These are phyloP conservation scores for Coreoperca whiteheadi DNA, from an alignment of 2,113 vertebrate genomes.

Conservation along the genomic window DNA sequence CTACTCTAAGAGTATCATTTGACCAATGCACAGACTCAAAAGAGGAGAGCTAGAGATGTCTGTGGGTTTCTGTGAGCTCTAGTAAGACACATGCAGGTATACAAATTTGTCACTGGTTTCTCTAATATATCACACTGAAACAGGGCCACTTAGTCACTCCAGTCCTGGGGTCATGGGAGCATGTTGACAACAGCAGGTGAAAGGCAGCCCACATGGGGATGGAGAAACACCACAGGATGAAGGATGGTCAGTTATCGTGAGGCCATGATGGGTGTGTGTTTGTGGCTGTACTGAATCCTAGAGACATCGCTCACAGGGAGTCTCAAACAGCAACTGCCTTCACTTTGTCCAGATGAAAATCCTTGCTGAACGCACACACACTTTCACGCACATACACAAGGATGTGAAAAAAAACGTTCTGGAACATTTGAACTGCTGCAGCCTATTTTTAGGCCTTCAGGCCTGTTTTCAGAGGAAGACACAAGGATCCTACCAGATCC, in stretches of 20 bases:
- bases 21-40: constrained; percentile 7
- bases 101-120: constrained; percentile 5
- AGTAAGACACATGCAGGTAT: constrained; percentile 2
- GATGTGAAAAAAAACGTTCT: constrained; percentile 24
- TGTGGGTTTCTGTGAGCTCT: constrained; percentile 9
- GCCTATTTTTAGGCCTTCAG: constrained; percentile 6
- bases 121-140: constrained; percentile 47
- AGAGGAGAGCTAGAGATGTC: not conserved
- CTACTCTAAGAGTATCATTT: constrained; percentile 52
- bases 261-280: constrained; percentile 39
- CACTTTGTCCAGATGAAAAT: not conserved
- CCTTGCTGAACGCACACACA: not conserved
- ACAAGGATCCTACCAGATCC: not conserved
- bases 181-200: constrained; percentile 33
- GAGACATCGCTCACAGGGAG: constrained; percentile 24
- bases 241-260: constrained; percentile 33
- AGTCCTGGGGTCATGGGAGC: constrained; percentile 28
- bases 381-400: too few species aligned
- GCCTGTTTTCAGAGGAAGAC: constrained; percentile 16
- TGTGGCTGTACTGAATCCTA: constrained; percentile 24
- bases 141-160: constrained; percentile 38
- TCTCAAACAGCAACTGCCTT: constrained; percentile 14
- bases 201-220: constrained; percentile 8
- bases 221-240: constrained; percentile 34
- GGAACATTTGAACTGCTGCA: constrained; percentile 13